Conservation (phyloP, 2,888 invertebrate genomes). For the Tipula unca region DNA sequence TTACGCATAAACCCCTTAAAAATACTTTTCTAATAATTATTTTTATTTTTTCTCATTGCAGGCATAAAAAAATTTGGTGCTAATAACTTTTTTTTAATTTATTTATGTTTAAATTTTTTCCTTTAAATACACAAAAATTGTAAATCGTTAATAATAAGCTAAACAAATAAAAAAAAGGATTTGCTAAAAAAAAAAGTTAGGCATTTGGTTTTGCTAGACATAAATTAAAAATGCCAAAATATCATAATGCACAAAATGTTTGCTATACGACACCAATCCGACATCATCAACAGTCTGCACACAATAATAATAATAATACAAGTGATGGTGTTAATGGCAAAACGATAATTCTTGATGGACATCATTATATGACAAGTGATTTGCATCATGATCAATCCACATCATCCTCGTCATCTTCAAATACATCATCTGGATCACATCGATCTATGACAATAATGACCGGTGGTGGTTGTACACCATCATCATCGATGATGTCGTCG, state of each 20-base stretch:
- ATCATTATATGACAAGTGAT: background rate
- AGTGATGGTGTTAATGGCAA: background rate
- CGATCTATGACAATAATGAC: background rate
- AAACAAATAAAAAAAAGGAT: background rate
- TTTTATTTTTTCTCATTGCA: conserved; percentile 16
- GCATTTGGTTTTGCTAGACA: background rate
- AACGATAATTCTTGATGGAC: conserved; percentile 8
- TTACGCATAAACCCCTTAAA: background rate
- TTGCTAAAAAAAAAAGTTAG: background rate
- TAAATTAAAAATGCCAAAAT: conserved; percentile 20
- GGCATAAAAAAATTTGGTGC: conserved; percentile 21
- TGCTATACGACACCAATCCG: conserved; percentile 1
- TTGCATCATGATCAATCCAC: conserved; percentile 20
- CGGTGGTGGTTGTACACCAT: background rate
- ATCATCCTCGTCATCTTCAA: conserved; percentile 21
- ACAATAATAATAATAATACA: background rate
- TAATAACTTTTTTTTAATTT: conserved; percentile 8
- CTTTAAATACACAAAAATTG: background rate
- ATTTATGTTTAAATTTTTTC: conserved; percentile 18
- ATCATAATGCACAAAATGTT: conserved; percentile 19
- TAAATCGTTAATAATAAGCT: background rate
- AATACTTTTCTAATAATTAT: background rate
- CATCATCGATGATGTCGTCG: conserved; percentile 8
- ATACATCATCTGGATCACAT: conserved; percentile 19
- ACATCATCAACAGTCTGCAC: background rate